Evolutionary conservation across 1,140 invertebrate genomes (phyloP).

Genomic region (Pantala flavescens): DNA sequence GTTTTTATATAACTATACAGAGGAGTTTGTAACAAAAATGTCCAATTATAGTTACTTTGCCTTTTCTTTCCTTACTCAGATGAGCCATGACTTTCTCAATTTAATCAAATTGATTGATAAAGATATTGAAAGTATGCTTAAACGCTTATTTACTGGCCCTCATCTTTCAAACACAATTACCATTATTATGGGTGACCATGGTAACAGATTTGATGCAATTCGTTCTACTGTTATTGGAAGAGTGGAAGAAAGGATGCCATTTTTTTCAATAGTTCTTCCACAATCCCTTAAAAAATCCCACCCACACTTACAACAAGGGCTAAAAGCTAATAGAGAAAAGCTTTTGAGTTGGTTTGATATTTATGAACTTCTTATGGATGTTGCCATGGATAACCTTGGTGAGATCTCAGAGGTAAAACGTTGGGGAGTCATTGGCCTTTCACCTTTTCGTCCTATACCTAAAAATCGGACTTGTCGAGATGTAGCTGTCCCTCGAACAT

Average conservation of each 20-base stretch:
- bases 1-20: conserved; percentile 42
- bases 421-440: conserved; percentile 20
- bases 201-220: conserved; percentile 42
- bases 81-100: conserved; percentile 36
- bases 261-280: conserved; percentile 42
- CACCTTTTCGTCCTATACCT: conserved; percentile 29
- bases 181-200: conserved; percentile 42
- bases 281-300: conserved; percentile 33
- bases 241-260: conserved; percentile 46
- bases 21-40: conserved; percentile 39
- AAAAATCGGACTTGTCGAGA: conserved; percentile 35
- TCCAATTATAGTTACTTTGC: conserved; percentile 38
- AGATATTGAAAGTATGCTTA: conserved; percentile 24
- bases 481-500: conserved; percentile 38
- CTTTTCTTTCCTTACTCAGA: conserved; percentile 41
- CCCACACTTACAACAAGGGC: conserved; percentile 29
- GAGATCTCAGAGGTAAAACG: conserved; percentile 16
- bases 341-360: conserved; percentile 37
- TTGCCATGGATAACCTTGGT: conserved; percentile 22
- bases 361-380: conserved; percentile 34
- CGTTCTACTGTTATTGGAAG: conserved; percentile 41
- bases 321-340: conserved; percentile 36
- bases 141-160: conserved; percentile 27
- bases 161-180: conserved; percentile 40
- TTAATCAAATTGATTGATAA: not conserved